These are phyloP conservation scores for Tanytarsus gracilentus DNA, from an alignment of 2,888 invertebrate species.

Conservation along the genomic window DNA sequence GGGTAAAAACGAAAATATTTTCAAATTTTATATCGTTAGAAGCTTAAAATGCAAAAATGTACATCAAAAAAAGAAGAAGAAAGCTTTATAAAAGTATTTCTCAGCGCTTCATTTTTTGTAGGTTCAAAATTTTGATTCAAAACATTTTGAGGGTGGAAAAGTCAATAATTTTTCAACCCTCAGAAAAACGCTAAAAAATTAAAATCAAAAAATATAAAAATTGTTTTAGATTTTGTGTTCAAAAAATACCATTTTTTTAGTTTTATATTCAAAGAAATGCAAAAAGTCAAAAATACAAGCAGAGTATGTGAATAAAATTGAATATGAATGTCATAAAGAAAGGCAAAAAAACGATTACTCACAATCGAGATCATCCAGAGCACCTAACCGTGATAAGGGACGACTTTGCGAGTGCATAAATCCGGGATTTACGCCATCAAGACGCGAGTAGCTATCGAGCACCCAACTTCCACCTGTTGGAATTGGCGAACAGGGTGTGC, in stretches of 20 bases:
- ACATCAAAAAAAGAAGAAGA: not conserved
- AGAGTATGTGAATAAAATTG: not conserved
- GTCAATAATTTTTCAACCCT: not conserved
- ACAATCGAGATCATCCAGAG: constrained; percentile 41
- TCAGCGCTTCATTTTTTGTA: not conserved
- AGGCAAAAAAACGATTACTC: constrained; percentile 31
- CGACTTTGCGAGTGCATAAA: constrained; percentile 52
- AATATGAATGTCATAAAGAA: not conserved
- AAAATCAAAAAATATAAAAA: too few species aligned
- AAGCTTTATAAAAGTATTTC: constrained; percentile 1
- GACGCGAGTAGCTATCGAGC: constrained; percentile 50
- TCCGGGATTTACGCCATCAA: constrained; percentile 51
- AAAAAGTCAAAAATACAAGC: constrained; percentile 3
- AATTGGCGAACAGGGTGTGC: constrained; percentile 57
- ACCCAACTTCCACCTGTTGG: constrained; percentile 52
- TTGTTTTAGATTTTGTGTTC: not conserved
- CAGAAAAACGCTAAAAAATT: not conserved
- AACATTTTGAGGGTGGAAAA: too few species aligned
- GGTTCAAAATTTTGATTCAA: not conserved
- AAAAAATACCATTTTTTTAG: not conserved
- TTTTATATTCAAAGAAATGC: too few species aligned
- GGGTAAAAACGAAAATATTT: too few species aligned
- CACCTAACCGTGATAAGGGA: constrained; percentile 47
- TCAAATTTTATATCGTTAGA: too few species aligned
- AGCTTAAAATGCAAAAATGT: not conserved